Percentiles rank a stretch among this genome's conserved stretches.
These are phyloP conservation scores for Mactra quadrangularis DNA, from an alignment of 1,140 invertebrate genomes.

Conservation along the genomic window DNA sequence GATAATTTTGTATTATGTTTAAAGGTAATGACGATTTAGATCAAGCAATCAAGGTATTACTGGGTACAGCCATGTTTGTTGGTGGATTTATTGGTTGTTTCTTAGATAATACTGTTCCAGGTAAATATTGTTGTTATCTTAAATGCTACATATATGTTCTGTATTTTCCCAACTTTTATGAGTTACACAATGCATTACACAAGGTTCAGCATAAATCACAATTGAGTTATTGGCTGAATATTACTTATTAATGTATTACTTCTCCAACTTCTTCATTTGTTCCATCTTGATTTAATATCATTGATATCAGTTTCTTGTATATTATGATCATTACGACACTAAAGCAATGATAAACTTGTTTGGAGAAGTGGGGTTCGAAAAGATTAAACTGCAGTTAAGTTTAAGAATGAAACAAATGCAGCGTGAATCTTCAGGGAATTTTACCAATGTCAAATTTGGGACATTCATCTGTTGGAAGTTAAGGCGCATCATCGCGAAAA, in stretches of 20 bases:
- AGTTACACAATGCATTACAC: neutral
- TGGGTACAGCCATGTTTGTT: constrained; percentile 93
- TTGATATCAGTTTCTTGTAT: neutral
- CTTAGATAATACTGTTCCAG: constrained; percentile 93
- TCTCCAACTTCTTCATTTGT: neutral
- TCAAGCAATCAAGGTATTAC: constrained; percentile 90
- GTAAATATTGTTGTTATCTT: constrained; percentile 83
- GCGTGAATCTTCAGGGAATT: too few relatives aligned
- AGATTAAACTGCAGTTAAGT: too few relatives aligned
- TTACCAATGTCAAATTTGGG: too few relatives aligned
- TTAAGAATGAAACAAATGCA: too few relatives aligned
- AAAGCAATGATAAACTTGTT: too few relatives aligned
- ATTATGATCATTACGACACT: too few relatives aligned
- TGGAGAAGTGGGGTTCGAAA: too few relatives aligned
- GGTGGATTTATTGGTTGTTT: constrained; percentile 91
- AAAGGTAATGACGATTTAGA: constrained; percentile 85
- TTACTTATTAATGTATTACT: neutral
- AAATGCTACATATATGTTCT: neutral
- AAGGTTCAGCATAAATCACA: neutral
- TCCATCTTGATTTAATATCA: neutral
- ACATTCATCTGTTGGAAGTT: too few relatives aligned
- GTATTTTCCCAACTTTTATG: neutral
- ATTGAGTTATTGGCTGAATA: neutral
- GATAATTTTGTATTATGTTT: constrained; percentile 30
- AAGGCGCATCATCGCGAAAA: too few relatives aligned